Conservation (phyloP, 2,888 invertebrate species). For the Amiota communis region DNA sequence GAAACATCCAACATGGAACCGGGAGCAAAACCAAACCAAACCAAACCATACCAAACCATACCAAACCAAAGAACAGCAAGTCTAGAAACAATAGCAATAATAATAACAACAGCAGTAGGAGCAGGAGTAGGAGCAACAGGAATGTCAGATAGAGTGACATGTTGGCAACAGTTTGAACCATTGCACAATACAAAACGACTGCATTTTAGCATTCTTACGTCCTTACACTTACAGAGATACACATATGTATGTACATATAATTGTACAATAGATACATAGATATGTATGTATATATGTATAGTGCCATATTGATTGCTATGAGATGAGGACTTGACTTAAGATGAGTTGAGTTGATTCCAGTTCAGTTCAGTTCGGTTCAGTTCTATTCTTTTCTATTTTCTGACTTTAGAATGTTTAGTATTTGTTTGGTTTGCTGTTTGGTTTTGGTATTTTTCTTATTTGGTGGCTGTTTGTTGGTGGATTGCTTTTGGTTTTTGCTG, state of each 20-base stretch:
- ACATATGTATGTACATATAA: too few relatives aligned
- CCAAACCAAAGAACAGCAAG: neutral
- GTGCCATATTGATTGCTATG: neutral
- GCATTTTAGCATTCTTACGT: too few relatives aligned
- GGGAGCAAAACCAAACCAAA: neutral
- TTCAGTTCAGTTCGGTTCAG: neutral
- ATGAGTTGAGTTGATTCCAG: neutral
- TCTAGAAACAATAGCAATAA: too few relatives aligned
- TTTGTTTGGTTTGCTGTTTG: constrained; percentile 30
- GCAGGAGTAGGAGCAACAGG: too few relatives aligned
- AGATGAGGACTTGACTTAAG: neutral
- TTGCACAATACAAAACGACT: too few relatives aligned
- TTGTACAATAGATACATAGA: too few relatives aligned
- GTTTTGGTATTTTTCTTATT: constrained; percentile 34
- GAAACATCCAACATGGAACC: too few relatives aligned
- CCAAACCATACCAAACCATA: neutral
- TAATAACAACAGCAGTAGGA: too few relatives aligned
- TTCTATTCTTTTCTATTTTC: too few relatives aligned
- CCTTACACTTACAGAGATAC: too few relatives aligned
- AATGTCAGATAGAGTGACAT: neutral
- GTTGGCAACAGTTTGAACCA: neutral
- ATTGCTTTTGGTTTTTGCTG: constrained; percentile 4
- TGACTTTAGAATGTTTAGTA: constrained; percentile 4
- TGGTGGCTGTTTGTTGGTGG: constrained; percentile 27
- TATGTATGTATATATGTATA: too few relatives aligned